Evolutionary conservation across 1,140 invertebrate species (phyloP), one percentile per base, ranked within the genome.

Genomic region (Pseudomyrmex gracilis): DNA sequence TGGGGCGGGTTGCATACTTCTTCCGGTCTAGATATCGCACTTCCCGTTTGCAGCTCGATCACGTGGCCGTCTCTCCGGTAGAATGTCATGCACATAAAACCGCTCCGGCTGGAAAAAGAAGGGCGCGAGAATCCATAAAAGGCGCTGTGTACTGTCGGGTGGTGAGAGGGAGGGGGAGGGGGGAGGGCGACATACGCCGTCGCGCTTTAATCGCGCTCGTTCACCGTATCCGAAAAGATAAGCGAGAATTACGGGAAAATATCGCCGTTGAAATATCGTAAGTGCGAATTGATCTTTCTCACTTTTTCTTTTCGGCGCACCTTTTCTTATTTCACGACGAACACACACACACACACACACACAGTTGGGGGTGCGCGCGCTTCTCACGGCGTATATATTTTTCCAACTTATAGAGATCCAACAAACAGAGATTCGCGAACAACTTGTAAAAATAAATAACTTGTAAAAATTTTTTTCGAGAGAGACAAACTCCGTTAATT

Each of bases 31-130:
- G 92, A 92, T 73, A 94, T 92, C 10, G 93, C 89, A 92, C 96
- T 94, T 96, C 97, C 94, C 92, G 95, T 94, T 93, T 97, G 97
- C 82, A 97, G 95, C 94, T 98, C 97, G 84, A 98, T 96, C 82
- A 98, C 97, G 93, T 97, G 96, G 58, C 95, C 95, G 90, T 97
- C 97, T 85, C 97, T 96, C 76, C 96, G 95, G 94, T 97, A 96
- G 91, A 98, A 97, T 87, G 96, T 95, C 95, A 98, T 97, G 93
- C 98, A 98, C 92, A 97, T 96, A 94, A 97, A 98, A 45, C 97
- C 97, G 84, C 97, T 98, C 93, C 97, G 96, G 91, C 98, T 98
- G 95, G 10, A 80, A 84, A 71, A 85, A 43, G 17, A 85, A 17
- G 51, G 53, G 2, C 8, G 15, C 10, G n/a, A 53, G 57, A 67